A percentile compares a stretch with the other conserved stretches of the same genome.
phyloP scores from a whole-genome alignment of 2,113 vertebrate genomes.

The Gavia stellata region DNA sequence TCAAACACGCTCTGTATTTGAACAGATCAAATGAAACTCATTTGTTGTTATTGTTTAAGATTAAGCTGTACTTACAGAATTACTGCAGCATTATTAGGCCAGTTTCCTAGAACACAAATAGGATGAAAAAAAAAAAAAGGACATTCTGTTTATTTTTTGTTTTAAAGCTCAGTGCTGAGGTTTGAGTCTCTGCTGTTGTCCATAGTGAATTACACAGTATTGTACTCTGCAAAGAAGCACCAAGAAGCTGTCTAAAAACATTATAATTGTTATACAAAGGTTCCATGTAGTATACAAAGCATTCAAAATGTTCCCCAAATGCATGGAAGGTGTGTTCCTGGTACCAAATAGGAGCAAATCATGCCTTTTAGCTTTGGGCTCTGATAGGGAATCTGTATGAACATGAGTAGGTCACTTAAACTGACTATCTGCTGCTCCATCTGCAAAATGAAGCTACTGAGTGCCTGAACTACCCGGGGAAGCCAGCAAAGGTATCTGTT shows the following conservation, averaged over 20 bases:
- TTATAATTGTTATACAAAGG: background rate
- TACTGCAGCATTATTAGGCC: constrained; percentile 26
- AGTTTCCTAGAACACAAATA: constrained; percentile 50
- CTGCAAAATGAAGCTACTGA: background rate
- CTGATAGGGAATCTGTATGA: background rate
- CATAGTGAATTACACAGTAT: background rate
- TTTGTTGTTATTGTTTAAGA: constrained; percentile 71
- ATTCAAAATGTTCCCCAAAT: background rate
- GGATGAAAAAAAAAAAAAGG: constrained; percentile 29
- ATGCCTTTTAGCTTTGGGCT: background rate
- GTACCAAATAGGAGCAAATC: background rate
- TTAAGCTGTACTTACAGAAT: constrained; percentile 65
- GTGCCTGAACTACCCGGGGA: background rate
- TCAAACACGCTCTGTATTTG: constrained; percentile 32
- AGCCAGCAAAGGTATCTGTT: background rate
- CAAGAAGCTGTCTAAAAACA: background rate
- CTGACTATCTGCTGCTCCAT: background rate
- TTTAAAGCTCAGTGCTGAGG: constrained; percentile 15
- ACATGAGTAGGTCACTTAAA: background rate
- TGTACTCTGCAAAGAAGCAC: background rate
- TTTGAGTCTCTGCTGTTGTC: background rate
- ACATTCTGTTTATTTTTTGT: constrained; percentile 47
- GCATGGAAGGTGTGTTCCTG: background rate
- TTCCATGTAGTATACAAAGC: background rate
- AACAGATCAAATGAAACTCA: constrained; percentile 68